These are phyloP conservation scores for Andricus curvator DNA, from an alignment of 2,888 invertebrate genomes.

Conservation along the genomic window DNA sequence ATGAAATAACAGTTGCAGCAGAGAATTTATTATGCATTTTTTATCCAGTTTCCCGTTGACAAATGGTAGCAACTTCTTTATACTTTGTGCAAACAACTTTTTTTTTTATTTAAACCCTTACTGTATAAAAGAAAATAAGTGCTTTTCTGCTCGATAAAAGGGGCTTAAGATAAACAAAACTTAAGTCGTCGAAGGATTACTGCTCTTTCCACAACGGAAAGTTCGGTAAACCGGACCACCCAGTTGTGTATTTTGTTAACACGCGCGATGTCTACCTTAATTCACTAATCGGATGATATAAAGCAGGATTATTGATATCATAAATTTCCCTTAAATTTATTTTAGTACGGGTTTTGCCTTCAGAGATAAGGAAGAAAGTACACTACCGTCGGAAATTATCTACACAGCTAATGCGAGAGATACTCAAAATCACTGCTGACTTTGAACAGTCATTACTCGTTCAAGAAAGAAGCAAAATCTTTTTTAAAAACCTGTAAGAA, in stretches of 20 bases:
- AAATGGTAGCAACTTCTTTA: neutral
- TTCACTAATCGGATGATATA: conserved; percentile 1
- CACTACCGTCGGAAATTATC: too few species aligned
- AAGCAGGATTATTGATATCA: conserved; percentile 6
- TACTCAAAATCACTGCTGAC: too few species aligned
- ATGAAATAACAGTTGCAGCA: too few species aligned
- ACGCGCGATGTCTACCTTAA: neutral
- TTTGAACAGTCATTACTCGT: too few species aligned
- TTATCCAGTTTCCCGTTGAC: neutral
- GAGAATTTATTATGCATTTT: neutral
- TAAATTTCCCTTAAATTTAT: neutral
- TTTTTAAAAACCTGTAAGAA: too few species aligned
- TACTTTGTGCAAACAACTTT: neutral
- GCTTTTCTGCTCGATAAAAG: neutral
- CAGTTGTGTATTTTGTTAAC: neutral
- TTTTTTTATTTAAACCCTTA: neutral
- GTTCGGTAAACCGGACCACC: conserved; percentile 1
- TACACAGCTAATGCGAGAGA: too few species aligned
- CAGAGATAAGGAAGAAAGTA: neutral
- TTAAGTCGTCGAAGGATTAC: neutral
- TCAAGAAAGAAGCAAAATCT: too few species aligned
- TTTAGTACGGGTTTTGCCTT: neutral
- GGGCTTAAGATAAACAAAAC: conserved; percentile 8
- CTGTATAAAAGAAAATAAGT: neutral
- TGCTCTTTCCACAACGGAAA: neutral